A percentile compares a stretch with the other conserved stretches of the same genome.
phyloP scores from a whole-genome alignment of 1,140 invertebrate species.

The Uloborus diversus region DNA sequence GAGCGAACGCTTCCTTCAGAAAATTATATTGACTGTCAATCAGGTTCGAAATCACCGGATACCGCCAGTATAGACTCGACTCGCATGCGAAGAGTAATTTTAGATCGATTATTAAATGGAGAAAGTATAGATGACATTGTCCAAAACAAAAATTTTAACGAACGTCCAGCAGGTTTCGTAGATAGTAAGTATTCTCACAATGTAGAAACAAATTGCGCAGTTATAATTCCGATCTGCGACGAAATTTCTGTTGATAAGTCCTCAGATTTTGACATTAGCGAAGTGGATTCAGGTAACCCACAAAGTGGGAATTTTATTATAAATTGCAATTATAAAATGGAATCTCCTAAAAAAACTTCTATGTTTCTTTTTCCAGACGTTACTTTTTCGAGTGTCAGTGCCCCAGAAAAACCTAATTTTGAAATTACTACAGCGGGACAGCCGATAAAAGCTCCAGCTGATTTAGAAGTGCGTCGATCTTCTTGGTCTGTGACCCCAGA shows the following conservation, averaged over 20 bases:
- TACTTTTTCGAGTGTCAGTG: background rate
- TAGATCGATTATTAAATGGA: conserved; percentile 27
- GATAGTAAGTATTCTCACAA: background rate
- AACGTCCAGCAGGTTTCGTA: background rate
- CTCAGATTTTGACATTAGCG: too few relatives aligned
- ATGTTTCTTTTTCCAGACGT: conserved; percentile 36
- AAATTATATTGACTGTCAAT: background rate
- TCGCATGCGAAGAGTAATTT: conserved; percentile 19
- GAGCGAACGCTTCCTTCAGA: background rate
- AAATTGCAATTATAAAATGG: too few relatives aligned
- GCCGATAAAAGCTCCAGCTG: background rate
- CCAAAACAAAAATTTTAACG: background rate
- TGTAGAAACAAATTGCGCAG: conserved; percentile 1
- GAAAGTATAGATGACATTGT: conserved; percentile 10
- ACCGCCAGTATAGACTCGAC: background rate
- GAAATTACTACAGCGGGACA: background rate
- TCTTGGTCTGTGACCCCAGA: background rate
- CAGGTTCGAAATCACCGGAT: background rate
- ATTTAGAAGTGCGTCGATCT: background rate
- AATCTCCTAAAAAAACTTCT: conserved; percentile 13
- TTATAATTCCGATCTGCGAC: conserved; percentile 1
- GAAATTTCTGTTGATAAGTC: background rate
- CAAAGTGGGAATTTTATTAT: too few relatives aligned
- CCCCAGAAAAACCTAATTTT: background rate
- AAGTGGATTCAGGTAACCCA: too few relatives aligned